phyloP scores from a whole-genome alignment of 2,888 invertebrate genomes.

The Lucinisca nassula region DNA sequence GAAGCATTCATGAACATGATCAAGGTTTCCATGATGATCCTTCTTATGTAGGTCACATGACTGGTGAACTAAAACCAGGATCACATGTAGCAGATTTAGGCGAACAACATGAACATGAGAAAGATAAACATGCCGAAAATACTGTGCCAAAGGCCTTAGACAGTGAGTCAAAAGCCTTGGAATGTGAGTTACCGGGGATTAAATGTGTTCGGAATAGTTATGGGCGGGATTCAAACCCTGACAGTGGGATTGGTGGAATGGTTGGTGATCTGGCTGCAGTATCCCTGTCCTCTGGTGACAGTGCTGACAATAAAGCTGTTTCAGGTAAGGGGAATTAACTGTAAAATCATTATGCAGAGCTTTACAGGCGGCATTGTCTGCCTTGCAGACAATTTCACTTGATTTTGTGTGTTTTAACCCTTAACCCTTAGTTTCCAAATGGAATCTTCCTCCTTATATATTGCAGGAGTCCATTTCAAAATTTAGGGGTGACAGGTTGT shows the following conservation, averaged over 20 bases:
- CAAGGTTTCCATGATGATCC: constrained; percentile 82
- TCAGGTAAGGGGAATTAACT: constrained; percentile 66
- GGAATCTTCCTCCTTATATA: no score
- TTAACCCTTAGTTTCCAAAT: no score
- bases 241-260: constrained; percentile 86
- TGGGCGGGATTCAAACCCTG: constrained; percentile 83
- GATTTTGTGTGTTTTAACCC: no score
- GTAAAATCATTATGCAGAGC: no score
- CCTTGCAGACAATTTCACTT: no score
- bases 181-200: constrained; percentile 81
- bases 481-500: no score
- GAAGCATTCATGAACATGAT: constrained; percentile 74
- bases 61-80: constrained; percentile 25
- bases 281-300: constrained; percentile 80
- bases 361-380: no score
- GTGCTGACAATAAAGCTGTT: constrained; percentile 58
- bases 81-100: not conserved
- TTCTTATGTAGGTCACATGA: constrained; percentile 37
- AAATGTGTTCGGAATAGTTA: constrained; percentile 78
- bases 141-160: not conserved
- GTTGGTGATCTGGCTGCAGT: constrained; percentile 75
- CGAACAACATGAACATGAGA: not conserved
- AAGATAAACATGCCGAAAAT: not conserved
- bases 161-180: constrained; percentile 49
- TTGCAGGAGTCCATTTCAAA: no score